Percentiles rank a stretch among this genome's conserved stretches.
Conservation (phyloP, 1,140 invertebrate species). For the Dendroctonus valens region DNA sequence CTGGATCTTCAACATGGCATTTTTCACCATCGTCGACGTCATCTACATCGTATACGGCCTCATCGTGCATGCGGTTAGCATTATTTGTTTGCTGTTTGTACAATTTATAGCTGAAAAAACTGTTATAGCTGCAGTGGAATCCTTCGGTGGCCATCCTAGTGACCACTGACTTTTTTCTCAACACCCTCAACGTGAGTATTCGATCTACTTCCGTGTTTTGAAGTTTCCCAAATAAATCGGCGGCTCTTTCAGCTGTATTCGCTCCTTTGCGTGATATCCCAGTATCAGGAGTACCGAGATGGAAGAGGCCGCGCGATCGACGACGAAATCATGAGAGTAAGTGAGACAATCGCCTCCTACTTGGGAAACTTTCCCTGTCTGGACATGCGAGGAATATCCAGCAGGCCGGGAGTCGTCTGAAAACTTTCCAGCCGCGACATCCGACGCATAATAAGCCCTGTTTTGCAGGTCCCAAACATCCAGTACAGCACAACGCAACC, state of each 20-base stretch:
- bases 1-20: conserved; percentile 40
- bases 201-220: not conserved
- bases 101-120: not conserved
- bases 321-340: conserved; percentile 48
- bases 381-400: too few relatives aligned
- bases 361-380: too few relatives aligned
- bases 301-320: conserved; percentile 69
- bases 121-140: conserved; percentile 61
- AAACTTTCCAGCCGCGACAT: too few relatives aligned
- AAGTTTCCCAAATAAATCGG: not conserved
- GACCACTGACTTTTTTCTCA: conserved; percentile 64
- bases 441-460: too few relatives aligned
- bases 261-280: conserved; percentile 75
- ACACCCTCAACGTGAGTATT: conserved; percentile 63
- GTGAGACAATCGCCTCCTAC: too few relatives aligned
- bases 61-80: conserved; percentile 40
- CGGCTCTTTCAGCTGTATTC: conserved; percentile 67
- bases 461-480: conserved; percentile 46
- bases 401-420: too few relatives aligned
- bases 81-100: not conserved
- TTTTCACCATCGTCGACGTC: conserved; percentile 39
- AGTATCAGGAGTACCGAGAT: conserved; percentile 75
- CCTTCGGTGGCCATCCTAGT: conserved; percentile 63
- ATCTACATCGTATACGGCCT: conserved; percentile 39
- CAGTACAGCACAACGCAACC: conserved; percentile 48